These are phyloP conservation scores for Neolamprologus kungweensis DNA, from an alignment of 2,113 vertebrate species.

Conservation along the genomic window DNA sequence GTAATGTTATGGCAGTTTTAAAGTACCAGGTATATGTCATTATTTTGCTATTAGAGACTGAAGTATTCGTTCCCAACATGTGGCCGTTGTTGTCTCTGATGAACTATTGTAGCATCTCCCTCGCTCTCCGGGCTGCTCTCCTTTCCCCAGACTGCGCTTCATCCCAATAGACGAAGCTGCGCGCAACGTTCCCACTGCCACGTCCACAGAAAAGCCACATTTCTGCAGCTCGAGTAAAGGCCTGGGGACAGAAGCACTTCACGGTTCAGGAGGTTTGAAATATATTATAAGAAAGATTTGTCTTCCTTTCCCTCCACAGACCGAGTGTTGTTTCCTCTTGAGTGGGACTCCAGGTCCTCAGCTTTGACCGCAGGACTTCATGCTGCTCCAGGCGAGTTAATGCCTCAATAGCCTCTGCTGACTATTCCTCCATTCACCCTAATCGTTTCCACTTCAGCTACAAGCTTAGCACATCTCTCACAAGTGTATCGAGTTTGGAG, in stretches of 20 bases:
- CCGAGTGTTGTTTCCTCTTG: neutral
- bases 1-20: neutral
- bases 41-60: neutral
- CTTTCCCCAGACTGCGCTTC: neutral
- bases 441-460: neutral
- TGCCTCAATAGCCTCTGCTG: neutral
- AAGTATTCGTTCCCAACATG: neutral
- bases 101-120: neutral
- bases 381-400: neutral
- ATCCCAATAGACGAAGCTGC: neutral
- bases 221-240: neutral
- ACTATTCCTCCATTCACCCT: neutral
- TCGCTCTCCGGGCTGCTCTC: neutral
- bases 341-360: neutral
- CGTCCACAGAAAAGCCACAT: neutral
- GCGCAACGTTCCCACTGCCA: rapidly evolving
- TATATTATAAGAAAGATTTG: neutral
- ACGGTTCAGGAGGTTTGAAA: neutral
- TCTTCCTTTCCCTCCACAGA: neutral
- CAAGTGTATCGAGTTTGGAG: neutral
- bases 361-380: neutral
- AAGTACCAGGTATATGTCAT: neutral
- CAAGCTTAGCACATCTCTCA: neutral
- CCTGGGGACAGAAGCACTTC: neutral
- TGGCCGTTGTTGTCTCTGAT: neutral